Conservation (phyloP, 2,113 vertebrate genomes). For the Alaudala cheleensis region DNA sequence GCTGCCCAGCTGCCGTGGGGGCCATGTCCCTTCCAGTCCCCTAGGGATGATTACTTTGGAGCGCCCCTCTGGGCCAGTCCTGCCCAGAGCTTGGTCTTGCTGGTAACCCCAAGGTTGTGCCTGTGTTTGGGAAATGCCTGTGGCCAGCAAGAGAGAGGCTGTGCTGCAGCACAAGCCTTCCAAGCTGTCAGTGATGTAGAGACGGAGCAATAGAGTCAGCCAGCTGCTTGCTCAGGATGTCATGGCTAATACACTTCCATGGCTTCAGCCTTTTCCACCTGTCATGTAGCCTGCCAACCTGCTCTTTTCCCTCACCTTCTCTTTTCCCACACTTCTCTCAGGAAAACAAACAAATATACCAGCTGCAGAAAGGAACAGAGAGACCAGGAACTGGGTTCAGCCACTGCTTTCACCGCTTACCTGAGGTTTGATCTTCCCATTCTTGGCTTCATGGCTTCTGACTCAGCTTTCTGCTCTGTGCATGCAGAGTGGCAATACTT, state of each 20-base stretch:
- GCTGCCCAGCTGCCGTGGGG: background rate
- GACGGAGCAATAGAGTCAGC: background rate
- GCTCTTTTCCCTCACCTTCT: background rate
- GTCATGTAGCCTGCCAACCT: background rate
- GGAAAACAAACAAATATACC: background rate
- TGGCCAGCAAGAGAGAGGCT: background rate
- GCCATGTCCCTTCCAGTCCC: background rate
- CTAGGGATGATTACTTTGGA: fast-evolving
- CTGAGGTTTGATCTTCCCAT: background rate
- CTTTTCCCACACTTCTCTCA: background rate
- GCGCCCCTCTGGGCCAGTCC: fast-evolving
- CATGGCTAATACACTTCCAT: background rate
- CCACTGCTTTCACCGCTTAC: background rate
- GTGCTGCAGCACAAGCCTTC: background rate
- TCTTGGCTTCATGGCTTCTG: background rate
- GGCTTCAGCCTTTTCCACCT: background rate
- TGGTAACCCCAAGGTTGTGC: background rate
- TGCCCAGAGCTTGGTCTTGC: background rate
- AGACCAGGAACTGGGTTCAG: background rate
- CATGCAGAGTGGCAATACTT: background rate
- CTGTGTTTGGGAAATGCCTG: background rate
- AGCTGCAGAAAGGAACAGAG: background rate
- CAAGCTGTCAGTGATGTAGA: background rate
- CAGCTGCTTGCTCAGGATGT: background rate
- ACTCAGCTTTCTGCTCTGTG: background rate